A percentile compares a stretch with the other conserved stretches of the same genome.
These are phyloP conservation scores for Eristalis intricaria DNA, from an alignment of 2,888 invertebrate genomes.

Conservation along the genomic window DNA sequence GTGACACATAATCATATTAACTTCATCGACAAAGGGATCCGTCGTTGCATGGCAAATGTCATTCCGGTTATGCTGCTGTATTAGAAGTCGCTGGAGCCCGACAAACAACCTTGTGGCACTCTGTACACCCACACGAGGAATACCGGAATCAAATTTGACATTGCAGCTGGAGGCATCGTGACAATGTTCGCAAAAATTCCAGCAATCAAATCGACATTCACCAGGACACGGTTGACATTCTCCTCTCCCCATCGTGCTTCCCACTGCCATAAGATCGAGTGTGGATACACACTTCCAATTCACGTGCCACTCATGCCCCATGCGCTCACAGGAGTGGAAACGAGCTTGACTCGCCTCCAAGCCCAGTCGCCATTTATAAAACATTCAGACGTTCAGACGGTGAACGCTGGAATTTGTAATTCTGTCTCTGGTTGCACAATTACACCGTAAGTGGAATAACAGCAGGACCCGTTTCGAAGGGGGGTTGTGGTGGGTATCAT, in stretches of 20 bases:
- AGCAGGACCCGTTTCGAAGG: not conserved
- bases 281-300: not conserved
- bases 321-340: slow-evolving; percentile 18
- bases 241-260: slow-evolving; percentile 15
- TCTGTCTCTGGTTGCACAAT: slow-evolving; percentile 62
- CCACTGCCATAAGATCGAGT: not conserved
- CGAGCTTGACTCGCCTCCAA: slow-evolving; percentile 56
- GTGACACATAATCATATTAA: slow-evolving; percentile 45
- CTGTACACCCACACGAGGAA: not conserved
- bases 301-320: slow-evolving; percentile 39
- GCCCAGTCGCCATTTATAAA: slow-evolving; percentile 41
- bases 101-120: not conserved
- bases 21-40: slow-evolving; percentile 42
- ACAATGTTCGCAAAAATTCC: slow-evolving; percentile 55
- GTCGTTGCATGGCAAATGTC: slow-evolving; percentile 35
- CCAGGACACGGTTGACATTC: slow-evolving; percentile 26
- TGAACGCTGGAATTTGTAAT: slow-evolving; percentile 63
- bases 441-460: slow-evolving; percentile 50
- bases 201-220: slow-evolving; percentile 65
- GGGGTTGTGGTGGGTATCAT: not conserved
- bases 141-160: slow-evolving; percentile 50
- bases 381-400: slow-evolving; percentile 39
- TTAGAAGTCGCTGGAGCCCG: slow-evolving; percentile 15
- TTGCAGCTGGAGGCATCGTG: slow-evolving; percentile 56
- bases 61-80: slow-evolving; percentile 9